Conservation (phyloP, 2,888 invertebrate genomes). For the Agrochola macilenta region DNA sequence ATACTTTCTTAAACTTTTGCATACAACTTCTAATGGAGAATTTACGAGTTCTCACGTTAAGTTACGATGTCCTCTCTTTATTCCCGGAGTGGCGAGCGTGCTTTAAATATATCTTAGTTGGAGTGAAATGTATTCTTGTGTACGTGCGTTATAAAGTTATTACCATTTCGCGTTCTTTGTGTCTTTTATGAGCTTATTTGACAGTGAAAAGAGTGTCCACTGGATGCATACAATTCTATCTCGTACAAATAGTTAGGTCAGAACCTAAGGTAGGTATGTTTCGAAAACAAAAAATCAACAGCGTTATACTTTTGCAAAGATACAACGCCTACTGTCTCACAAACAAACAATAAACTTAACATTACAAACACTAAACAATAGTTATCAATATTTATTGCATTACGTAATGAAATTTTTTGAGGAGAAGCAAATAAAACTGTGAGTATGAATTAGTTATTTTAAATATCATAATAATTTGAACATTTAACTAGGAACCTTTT, state of each 20-base stretch:
- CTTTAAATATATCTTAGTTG: constrained; percentile 39
- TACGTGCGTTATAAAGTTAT: constrained; percentile 34
- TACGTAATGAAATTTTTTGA: too few relatives aligned
- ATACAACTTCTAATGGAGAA: constrained; percentile 58
- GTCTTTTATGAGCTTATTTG: constrained; percentile 20
- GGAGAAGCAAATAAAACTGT: too few relatives aligned
- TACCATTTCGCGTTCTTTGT: constrained; percentile 21
- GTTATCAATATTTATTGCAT: too few relatives aligned
- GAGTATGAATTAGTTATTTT: too few relatives aligned
- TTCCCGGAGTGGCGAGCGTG: constrained; percentile 32
- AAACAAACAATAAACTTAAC: too few relatives aligned
- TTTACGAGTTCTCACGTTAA: constrained; percentile 57
- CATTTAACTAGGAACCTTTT: too few relatives aligned
- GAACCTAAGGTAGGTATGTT: not conserved
- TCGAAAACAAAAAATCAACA: not conserved
- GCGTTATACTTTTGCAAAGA: not conserved
- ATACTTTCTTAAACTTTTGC: constrained; percentile 62
- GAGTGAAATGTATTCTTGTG: constrained; percentile 29
- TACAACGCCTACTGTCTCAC: not conserved
- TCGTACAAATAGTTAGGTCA: not conserved
- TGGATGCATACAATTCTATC: not conserved
- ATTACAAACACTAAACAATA: too few relatives aligned
- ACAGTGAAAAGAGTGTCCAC: not conserved
- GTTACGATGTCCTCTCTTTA: constrained; percentile 52
- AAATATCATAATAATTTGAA: too few relatives aligned